Conservation (phyloP, 2,797 vertebrate species). For the Echiichthys vipera region DNA sequence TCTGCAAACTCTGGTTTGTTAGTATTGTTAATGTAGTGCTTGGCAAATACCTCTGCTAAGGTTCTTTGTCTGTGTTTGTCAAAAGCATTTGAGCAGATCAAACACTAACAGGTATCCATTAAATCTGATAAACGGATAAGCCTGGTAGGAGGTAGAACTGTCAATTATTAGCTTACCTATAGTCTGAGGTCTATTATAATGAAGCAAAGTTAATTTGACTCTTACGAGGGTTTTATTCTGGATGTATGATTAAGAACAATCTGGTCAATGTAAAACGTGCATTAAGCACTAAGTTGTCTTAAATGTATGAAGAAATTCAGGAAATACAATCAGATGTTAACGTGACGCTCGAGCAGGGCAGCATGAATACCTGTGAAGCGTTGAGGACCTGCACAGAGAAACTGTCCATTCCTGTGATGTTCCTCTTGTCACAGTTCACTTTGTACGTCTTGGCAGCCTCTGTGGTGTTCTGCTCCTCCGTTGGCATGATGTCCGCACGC, state of each 20-base stretch:
- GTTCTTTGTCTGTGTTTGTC: neutral
- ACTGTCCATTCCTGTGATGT: conserved; percentile 82
- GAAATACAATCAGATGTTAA: neutral
- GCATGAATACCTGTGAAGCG: conserved; percentile 87
- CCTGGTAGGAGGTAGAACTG: neutral
- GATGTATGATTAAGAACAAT: neutral
- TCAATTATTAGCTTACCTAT: neutral
- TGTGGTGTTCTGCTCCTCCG: conserved; percentile 86
- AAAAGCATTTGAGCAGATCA: neutral
- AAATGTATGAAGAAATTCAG: neutral
- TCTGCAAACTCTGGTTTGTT: neutral
- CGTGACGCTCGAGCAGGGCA: too few relatives aligned
- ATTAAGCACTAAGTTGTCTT: neutral
- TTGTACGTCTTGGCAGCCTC: conserved; percentile 90
- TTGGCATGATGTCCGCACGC: conserved; percentile 46
- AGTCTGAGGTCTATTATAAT: neutral
- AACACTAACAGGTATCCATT: neutral
- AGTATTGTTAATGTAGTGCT: neutral
- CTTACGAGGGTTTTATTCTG: neutral
- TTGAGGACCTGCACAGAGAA: conserved; percentile 91
- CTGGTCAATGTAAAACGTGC: neutral
- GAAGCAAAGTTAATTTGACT: neutral
- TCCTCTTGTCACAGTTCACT: conserved; percentile 93
- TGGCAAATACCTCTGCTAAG: neutral
- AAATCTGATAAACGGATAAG: neutral